phyloP scores from a whole-genome alignment of 2,113 vertebrate genomes.

The Casuarius casuarius region DNA sequence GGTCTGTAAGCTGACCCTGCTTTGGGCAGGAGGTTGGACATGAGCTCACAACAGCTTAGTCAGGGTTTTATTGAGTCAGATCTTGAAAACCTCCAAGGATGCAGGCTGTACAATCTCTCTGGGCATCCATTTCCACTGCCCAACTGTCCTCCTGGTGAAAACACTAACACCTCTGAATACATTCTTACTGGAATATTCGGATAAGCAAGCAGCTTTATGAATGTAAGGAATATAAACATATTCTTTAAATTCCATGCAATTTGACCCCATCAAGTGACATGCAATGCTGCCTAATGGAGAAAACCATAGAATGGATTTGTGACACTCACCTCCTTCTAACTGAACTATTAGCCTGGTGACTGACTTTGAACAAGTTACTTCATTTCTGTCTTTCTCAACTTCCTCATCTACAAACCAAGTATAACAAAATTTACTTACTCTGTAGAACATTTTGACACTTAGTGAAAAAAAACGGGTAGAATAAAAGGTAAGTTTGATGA shows the following conservation, averaged over 20 bases:
- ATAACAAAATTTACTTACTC: background rate
- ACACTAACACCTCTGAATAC: background rate
- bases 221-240: background rate
- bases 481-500: background rate
- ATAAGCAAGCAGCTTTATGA: background rate
- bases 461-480: background rate
- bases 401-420: background rate
- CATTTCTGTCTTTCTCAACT: background rate
- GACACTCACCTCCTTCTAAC: background rate
- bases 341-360: background rate
- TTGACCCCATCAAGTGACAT: background rate
- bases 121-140: background rate
- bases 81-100: background rate
- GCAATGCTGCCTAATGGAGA: background rate
- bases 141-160: background rate
- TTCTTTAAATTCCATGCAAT: background rate
- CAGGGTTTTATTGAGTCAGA: background rate
- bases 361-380: background rate
- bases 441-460: background rate
- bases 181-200: background rate
- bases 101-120: background rate
- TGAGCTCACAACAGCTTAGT: background rate
- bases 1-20: background rate
- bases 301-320: background rate
- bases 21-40: no score